Evolutionary conservation across 2,888 invertebrate species (phyloP).

Genomic region (Physocephala rufipes): DNA sequence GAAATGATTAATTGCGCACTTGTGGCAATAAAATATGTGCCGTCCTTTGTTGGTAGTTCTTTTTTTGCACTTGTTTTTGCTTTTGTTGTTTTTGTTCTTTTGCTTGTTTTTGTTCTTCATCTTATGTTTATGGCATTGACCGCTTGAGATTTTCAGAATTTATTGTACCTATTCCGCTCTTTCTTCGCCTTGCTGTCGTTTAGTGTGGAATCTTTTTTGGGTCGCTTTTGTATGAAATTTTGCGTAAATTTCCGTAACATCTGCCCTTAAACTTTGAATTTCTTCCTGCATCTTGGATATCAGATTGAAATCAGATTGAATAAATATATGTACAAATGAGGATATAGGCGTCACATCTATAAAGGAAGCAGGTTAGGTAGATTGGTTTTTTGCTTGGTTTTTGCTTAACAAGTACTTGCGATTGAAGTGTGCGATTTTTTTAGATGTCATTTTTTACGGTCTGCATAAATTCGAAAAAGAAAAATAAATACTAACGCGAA

Average conservation of each 20-base stretch:
- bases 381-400: slow-evolving; percentile 20
- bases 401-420: slow-evolving; percentile 5
- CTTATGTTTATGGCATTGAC: neutral
- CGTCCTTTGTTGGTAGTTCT: slow-evolving; percentile 1
- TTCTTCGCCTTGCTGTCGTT: neutral
- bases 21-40: slow-evolving; percentile 34
- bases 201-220: neutral
- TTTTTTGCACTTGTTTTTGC: slow-evolving; percentile 13
- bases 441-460: neutral
- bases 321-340: slow-evolving; percentile 1
- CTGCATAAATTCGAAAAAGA: no score
- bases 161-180: neutral
- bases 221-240: slow-evolving; percentile 15
- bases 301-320: slow-evolving; percentile 23
- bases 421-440: neutral
- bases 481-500: neutral
- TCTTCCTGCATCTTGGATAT: neutral
- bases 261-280: slow-evolving; percentile 18
- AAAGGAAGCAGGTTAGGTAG: slow-evolving; percentile 7
- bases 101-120: no score
- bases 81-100: slow-evolving; percentile 19
- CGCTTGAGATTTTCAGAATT: neutral
- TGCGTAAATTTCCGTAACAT: slow-evolving; percentile 33
- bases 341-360: slow-evolving; percentile 27
- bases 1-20: slow-evolving; percentile 30